Evolutionary conservation across 2,113 vertebrate species (phyloP).

Genomic region (Bos taurus): ARS-UCD2.0 NC_037334.1:77130001-77130500

Average conservation of each 20-base stretch:
- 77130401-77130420: background rate
- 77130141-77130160: background rate
- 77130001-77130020: background rate
- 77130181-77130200: background rate
- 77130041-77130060: background rate
- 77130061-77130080: background rate
- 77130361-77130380: no score
- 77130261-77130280: background rate
- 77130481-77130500: background rate
- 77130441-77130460: background rate
- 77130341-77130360: background rate
- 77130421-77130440: no score
- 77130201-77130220: background rate
- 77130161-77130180: background rate
- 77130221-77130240: background rate
- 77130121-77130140: background rate
- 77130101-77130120: background rate
- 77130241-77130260: background rate
- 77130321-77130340: background rate
- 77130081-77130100: background rate
- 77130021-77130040: background rate
- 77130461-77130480: background rate
- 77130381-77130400: background rate
- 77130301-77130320: background rate
- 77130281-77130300: background rate